Evolutionary conservation across 2,113 vertebrate species (phyloP), one percentile per base, ranked within the genome.

Genomic region (Vulpes ferrilata): DNA sequence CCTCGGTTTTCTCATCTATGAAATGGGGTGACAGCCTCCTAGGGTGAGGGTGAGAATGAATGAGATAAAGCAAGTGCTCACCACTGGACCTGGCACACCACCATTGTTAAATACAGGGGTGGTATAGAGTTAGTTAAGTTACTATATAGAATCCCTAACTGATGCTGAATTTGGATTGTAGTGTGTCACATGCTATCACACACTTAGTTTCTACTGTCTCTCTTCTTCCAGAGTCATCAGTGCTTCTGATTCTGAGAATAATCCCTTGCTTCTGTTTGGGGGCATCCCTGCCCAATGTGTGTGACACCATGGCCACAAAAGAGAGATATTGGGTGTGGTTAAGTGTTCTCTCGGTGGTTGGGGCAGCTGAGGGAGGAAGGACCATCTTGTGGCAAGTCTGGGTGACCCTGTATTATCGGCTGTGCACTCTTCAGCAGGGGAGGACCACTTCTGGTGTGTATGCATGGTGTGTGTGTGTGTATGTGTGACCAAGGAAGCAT

Each of bases 21-120:
- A 67, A n/a, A 11, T 15, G 48, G 38, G 43, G 7, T 55, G 7
- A 53, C 69, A 83, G 25, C 35, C 51, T 83, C 43, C 27, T 22
- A 11, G 43, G 16, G 8, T 79, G 53, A 22, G 17, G 67, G 55
- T 15, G 25, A 71, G 57, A 73, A 62, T 55, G n/a, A 90, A n/a
- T 27, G 81, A 35, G 62, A 25, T 43, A 2, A 73, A 90, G 32
- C 88, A 43, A 65, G 17, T 3, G 55, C 55, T 73, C 3, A 35
- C 27, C 27, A 2, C 7, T 1, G 43, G 73, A 32, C 55, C 79
- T 53, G 59, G 38, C 22, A 1, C 2, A 1, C 30, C 43, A 25
- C 23, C 13, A 1, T 27, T 1, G 20, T 55, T 20, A 57, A 48
- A 2, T 17, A 27, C 0, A 59, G 35, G 15, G 27, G 3, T 11